Evolutionary conservation across 2,797 vertebrate species (phyloP).

Genomic region (Graptemys geographica): DNA sequence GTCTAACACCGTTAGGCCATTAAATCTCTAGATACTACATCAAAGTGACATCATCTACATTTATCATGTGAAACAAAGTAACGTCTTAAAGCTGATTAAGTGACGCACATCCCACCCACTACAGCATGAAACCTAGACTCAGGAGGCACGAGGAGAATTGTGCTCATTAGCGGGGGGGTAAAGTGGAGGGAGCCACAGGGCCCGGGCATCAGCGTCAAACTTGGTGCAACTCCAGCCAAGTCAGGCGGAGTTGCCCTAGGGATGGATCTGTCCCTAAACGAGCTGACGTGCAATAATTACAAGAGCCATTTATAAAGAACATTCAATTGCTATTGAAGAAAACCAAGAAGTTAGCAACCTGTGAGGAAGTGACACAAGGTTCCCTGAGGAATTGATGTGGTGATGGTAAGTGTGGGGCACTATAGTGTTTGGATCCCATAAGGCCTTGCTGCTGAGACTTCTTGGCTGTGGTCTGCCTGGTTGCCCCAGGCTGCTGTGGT

Average conservation of each 20-base stretch:
- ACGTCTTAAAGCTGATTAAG: neutral
- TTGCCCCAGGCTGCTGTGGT: constrained; percentile 66
- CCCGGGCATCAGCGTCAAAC: too few species aligned
- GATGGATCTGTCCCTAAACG: too few species aligned
- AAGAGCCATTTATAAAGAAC: neutral
- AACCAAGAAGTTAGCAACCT: constrained; percentile 76
- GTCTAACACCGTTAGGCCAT: neutral
- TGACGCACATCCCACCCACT: accelerated
- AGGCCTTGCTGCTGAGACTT: constrained; percentile 35
- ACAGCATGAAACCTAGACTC: accelerated
- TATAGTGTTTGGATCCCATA: constrained; percentile 51
- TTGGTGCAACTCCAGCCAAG: too few species aligned
- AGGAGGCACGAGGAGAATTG: accelerated
- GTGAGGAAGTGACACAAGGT: constrained; percentile 74
- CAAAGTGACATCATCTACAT: accelerated
- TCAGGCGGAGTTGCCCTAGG: neutral
- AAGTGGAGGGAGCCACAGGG: accelerated
- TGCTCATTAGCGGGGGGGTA: neutral
- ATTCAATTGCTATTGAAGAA: neutral
- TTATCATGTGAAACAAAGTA: accelerated
- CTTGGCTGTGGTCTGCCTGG: constrained; percentile 80
- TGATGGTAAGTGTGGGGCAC: constrained; percentile 69
- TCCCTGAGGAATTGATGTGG: constrained; percentile 81
- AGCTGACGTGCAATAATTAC: accelerated
- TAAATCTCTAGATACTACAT: neutral